Percentiles rank a stretch among this genome's conserved stretches.
phyloP scores from a whole-genome alignment of 2,888 invertebrate genomes.

The Lithosia quadra region DNA sequence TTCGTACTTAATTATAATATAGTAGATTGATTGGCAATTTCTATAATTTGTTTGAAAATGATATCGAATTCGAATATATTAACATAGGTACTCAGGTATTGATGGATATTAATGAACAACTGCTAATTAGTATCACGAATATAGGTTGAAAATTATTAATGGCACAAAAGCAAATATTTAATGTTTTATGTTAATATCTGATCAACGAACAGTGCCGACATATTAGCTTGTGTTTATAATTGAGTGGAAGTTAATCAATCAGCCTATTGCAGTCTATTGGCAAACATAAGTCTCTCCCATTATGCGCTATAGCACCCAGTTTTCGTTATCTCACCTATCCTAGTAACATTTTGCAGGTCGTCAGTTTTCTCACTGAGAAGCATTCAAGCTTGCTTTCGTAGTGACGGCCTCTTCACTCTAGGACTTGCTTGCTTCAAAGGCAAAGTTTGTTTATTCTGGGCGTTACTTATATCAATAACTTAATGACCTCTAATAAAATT shows the following conservation, averaged over 20 bases:
- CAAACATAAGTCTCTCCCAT: no score
- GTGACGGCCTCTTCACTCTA: no score
- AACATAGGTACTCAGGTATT: slow-evolving; percentile 2
- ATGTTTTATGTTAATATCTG: slow-evolving; percentile 3
- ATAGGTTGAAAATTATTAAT: slow-evolving; percentile 6
- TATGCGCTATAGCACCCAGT: no score
- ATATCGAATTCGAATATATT: not conserved
- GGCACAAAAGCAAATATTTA: slow-evolving; percentile 7
- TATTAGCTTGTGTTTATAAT: slow-evolving; percentile 5
- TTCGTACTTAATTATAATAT: not conserved
- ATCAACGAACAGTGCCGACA: not conserved
- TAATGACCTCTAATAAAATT: not conserved
- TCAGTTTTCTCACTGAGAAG: no score
- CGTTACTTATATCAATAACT: not conserved
- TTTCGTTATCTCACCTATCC: no score
- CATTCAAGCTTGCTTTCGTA: no score
- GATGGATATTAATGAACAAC: not conserved
- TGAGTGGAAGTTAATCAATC: not conserved
- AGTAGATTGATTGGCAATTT: not conserved
- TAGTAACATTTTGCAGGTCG: no score
- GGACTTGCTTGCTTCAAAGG: no score
- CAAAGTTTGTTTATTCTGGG: no score
- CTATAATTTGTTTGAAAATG: not conserved
- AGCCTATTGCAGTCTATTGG: not conserved
- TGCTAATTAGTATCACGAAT: slow-evolving; percentile 5